These are phyloP conservation scores for Coptodon bakossiorum DNA, from an alignment of 2,113 vertebrate genomes.

Conservation along the genomic window DNA sequence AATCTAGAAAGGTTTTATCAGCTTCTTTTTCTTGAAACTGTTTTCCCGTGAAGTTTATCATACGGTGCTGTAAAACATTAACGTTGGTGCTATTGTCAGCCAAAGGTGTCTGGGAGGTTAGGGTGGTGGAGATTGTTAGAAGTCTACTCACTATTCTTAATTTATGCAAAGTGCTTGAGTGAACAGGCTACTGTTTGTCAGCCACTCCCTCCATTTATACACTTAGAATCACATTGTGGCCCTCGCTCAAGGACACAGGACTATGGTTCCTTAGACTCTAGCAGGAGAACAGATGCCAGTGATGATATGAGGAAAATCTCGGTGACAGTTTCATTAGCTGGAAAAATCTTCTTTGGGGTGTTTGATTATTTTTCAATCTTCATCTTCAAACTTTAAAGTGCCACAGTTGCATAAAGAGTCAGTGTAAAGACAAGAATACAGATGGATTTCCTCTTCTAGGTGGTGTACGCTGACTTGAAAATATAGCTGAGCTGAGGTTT, in stretches of 20 bases:
- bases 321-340: background rate
- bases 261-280: background rate
- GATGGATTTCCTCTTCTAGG: background rate
- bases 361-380: background rate
- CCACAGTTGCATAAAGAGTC: background rate
- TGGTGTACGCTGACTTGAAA: background rate
- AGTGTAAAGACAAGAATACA: background rate
- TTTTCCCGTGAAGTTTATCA: background rate
- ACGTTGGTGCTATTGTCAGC: background rate
- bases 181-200: background rate
- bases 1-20: background rate
- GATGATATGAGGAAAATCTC: background rate
- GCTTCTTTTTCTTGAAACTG: background rate
- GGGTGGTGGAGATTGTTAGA: background rate
- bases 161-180: background rate
- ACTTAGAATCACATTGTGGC: background rate
- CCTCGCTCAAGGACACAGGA: background rate
- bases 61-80: constrained; percentile 4
- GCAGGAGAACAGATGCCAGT: background rate
- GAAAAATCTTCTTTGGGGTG: background rate
- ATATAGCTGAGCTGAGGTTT: background rate
- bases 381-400: background rate
- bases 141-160: background rate
- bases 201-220: background rate
- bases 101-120: background rate